Conservation (phyloP, 1,140 invertebrate genomes). For the Sitophilus oryzae region DNA sequence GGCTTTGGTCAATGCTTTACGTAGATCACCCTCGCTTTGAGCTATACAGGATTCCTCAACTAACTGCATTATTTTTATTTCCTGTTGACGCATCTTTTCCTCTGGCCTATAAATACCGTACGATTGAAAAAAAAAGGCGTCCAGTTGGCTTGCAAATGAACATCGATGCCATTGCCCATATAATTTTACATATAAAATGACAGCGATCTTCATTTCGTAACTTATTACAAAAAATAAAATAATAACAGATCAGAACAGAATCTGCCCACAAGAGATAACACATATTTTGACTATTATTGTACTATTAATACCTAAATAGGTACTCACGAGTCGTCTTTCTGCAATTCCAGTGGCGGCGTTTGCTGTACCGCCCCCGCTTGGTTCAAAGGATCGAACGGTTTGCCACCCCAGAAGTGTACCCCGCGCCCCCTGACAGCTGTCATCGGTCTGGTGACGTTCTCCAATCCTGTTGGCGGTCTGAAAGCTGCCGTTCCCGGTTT, state of each 20-base stretch:
- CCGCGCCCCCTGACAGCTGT: conserved; percentile 94
- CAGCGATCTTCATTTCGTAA: too few relatives aligned
- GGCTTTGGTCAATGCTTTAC: conserved; percentile 78
- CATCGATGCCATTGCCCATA: too few relatives aligned
- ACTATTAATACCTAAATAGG: not conserved
- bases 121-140: too few relatives aligned
- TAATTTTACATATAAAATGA: too few relatives aligned
- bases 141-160: too few relatives aligned
- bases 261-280: too few relatives aligned
- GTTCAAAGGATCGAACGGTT: conserved; percentile 74
- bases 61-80: conserved; percentile 76
- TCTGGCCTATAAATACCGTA: conserved; percentile 76
- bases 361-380: conserved; percentile 55
- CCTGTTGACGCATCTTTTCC: conserved; percentile 76
- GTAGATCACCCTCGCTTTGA: conserved; percentile 37
- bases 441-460: conserved; percentile 63
- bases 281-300: too few relatives aligned
- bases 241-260: too few relatives aligned
- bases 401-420: conserved; percentile 61
- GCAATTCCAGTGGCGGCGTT: conserved; percentile 55
- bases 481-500: conserved; percentile 33
- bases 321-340: conserved; percentile 70
- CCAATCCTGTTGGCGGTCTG: conserved; percentile 32
- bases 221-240: too few relatives aligned
- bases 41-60: conserved; percentile 77